phyloP scores from a whole-genome alignment of 2,797 vertebrate species.

The Siniperca scherzeri region DNA sequence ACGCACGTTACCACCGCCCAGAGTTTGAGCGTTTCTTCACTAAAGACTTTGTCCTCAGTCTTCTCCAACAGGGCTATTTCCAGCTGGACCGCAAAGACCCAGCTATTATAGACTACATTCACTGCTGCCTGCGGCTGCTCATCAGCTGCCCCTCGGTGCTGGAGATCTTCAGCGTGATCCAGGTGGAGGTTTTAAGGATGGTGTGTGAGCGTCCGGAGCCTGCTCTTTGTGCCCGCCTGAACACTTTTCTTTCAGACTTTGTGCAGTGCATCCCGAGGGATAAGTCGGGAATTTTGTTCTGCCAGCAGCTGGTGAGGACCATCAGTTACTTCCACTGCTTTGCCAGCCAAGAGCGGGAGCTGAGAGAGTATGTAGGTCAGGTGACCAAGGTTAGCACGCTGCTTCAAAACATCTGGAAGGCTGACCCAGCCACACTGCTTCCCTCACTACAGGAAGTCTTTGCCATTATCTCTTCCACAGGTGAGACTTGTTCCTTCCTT shows the following conservation, averaged over 20 bases:
- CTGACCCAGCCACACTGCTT: conserved; percentile 92
- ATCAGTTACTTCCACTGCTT: conserved; percentile 95
- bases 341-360: conserved; percentile 90
- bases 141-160: conserved; percentile 98
- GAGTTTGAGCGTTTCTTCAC: conserved; percentile 95
- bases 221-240: conserved; percentile 91
- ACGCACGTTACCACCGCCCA: conserved; percentile 94
- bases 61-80: conserved; percentile 93
- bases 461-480: conserved; percentile 95
- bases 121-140: conserved; percentile 93
- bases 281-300: conserved; percentile 91
- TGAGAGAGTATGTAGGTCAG: conserved; percentile 94
- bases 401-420: conserved; percentile 96
- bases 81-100: conserved; percentile 91
- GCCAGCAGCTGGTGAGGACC: conserved; percentile 97
- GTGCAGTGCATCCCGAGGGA: conserved; percentile 95
- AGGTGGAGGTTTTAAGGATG: conserved; percentile 93
- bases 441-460: conserved; percentile 98
- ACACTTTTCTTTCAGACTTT: conserved; percentile 93
- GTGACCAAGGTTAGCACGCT: conserved; percentile 95
- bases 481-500: conserved; percentile 79
- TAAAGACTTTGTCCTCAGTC: conserved; percentile 90
- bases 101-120: conserved; percentile 94
- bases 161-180: conserved; percentile 92
- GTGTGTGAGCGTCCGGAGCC: conserved; percentile 94